Conservation (phyloP, 92 coral and sea anemone genomes). For the Paragorgia papillata region DNA sequence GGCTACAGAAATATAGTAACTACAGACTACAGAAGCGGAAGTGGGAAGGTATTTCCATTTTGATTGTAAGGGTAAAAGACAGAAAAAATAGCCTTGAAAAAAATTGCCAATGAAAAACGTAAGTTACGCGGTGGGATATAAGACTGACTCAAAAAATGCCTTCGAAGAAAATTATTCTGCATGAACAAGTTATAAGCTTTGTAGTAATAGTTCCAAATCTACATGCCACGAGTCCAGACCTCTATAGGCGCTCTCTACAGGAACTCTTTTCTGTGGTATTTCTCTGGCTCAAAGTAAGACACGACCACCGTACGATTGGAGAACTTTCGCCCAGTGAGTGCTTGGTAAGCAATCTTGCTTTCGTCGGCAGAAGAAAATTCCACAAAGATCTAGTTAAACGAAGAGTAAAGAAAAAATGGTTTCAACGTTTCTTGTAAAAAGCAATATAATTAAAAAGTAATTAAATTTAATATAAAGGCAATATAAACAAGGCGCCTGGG, state of each 20-base stretch:
- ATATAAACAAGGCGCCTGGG: too few species aligned
- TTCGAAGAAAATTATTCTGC: too few species aligned
- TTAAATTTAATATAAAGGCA: neutral
- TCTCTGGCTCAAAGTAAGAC: constrained; percentile 77
- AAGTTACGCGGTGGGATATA: too few species aligned
- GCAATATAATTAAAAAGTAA: neutral
- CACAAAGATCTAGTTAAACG: constrained; percentile 73
- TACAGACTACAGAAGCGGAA: too few species aligned
- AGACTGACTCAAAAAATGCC: too few species aligned
- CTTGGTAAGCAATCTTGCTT: constrained; percentile 74
- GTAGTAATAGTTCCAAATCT: too few species aligned
- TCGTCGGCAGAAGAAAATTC: constrained; percentile 80
- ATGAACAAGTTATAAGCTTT: neutral
- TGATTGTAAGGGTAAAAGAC: too few species aligned
- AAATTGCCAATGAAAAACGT: too few species aligned
- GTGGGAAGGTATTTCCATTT: too few species aligned
- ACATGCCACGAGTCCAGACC: too few species aligned
- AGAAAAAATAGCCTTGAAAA: too few species aligned
- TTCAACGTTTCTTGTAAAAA: neutral
- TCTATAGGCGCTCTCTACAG: constrained; percentile 5
- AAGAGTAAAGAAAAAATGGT: neutral
- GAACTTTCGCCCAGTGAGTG: constrained; percentile 96
- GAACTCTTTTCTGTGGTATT: constrained; percentile 72
- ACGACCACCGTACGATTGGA: constrained; percentile 97
- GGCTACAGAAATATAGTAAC: too few species aligned